These are phyloP conservation scores for Eugnorisma glareosa DNA, from an alignment of 2,888 invertebrate species.

Conservation along the genomic window DNA sequence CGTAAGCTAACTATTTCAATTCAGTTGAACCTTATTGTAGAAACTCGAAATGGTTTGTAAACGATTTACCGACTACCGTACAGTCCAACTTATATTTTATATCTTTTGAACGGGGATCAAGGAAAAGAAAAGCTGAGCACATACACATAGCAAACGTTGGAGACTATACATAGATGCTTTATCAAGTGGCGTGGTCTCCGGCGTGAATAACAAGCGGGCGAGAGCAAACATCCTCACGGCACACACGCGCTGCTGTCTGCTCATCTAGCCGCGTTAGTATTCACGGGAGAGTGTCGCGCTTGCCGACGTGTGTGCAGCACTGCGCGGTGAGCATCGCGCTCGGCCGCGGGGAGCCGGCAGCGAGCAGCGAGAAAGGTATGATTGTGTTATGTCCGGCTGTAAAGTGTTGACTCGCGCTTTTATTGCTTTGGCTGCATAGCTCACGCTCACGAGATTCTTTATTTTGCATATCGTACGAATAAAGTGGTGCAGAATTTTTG, in stretches of 20 bases:
- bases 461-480: neutral
- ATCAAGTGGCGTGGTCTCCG: constrained; percentile 34
- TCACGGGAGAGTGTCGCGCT: constrained; percentile 14
- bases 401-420: constrained; percentile 1
- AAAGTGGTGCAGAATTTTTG: neutral
- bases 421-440: constrained; percentile 20
- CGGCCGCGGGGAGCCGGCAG: constrained; percentile 3
- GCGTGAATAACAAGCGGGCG: constrained; percentile 51
- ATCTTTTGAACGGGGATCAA: neutral
- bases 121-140: neutral
- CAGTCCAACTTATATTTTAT: neutral
- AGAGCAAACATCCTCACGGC: constrained; percentile 37
- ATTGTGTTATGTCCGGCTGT: constrained; percentile 21
- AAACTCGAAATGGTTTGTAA: neutral
- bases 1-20: neutral
- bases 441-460: constrained; percentile 15
- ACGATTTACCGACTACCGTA: neutral
- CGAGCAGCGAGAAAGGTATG: neutral
- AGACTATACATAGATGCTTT: constrained; percentile 24
- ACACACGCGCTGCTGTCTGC: constrained; percentile 8
- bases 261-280: constrained; percentile 47
- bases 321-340: neutral
- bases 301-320: constrained; percentile 11
- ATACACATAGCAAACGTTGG: constrained; percentile 17
- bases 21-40: neutral